These are phyloP conservation scores for Diorhabda sublineata DNA, from an alignment of 1,140 invertebrate species.

Conservation along the genomic window DNA sequence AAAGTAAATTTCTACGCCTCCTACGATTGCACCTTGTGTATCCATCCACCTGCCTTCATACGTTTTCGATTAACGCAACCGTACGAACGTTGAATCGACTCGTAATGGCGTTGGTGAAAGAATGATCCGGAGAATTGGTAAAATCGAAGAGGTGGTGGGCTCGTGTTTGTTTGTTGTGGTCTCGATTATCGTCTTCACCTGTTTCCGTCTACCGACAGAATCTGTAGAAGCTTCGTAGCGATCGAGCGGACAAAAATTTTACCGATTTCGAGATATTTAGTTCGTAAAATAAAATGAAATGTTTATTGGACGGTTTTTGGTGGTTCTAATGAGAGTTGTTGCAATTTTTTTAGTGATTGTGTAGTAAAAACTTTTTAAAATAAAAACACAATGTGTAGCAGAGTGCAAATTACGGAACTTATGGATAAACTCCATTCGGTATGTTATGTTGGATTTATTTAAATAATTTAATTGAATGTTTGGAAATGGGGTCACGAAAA, in stretches of 20 bases:
- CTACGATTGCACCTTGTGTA: slow-evolving; percentile 1
- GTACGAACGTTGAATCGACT: background rate
- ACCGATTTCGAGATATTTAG: background rate
- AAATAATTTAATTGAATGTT: too few relatives aligned
- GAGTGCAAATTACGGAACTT: background rate
- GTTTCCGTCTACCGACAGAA: background rate
- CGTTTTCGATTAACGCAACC: background rate
- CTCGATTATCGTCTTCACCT: background rate
- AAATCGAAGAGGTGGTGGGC: background rate
- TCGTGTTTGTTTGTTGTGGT: slow-evolving; percentile 1
- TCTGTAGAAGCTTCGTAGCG: background rate
- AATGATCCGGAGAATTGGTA: background rate
- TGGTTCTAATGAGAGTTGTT: background rate
- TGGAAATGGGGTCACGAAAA: too few relatives aligned
- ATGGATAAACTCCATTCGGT: background rate
- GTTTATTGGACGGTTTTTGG: background rate
- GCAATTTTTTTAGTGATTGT: background rate
- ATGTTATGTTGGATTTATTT: background rate
- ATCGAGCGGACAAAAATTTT: background rate
- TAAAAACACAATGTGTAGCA: background rate
- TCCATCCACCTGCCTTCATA: background rate
- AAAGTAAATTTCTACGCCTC: background rate
- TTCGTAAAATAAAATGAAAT: background rate
- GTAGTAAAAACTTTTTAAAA: background rate
- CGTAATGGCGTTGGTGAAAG: background rate